Evolutionary conservation across 2,888 invertebrate species (phyloP).

Genomic region (Eurytoma adleriae): DNA sequence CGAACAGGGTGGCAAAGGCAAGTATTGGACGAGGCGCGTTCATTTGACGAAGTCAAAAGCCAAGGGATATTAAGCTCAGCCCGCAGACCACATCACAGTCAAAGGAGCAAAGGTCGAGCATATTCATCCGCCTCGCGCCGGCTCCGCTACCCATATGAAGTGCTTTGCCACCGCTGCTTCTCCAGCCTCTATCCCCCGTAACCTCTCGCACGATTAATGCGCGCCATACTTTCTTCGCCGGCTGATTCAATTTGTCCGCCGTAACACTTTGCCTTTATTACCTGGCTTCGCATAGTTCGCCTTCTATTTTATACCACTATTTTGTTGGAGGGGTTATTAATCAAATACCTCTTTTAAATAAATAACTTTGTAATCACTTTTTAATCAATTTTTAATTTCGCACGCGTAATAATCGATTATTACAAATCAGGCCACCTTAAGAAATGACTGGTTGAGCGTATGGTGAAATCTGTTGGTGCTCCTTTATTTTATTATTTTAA

Average conservation of each 20-base stretch:
- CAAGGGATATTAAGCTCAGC: slow-evolving; percentile 73
- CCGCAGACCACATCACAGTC: slow-evolving; percentile 75
- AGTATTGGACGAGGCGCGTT: slow-evolving; percentile 68
- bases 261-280: neutral
- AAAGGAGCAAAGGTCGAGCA: slow-evolving; percentile 67
- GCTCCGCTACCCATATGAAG: slow-evolving; percentile 58
- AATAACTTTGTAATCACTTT: too few species aligned
- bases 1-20: slow-evolving; percentile 56
- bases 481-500: too few species aligned
- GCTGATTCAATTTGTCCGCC: slow-evolving; percentile 13
- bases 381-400: too few species aligned
- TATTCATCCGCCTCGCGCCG: slow-evolving; percentile 66
- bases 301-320: too few species aligned
- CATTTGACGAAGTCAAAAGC: slow-evolving; percentile 74
- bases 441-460: too few species aligned
- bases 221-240: slow-evolving; percentile 11
- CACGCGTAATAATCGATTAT: too few species aligned
- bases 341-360: too few species aligned
- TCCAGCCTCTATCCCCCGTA: slow-evolving; percentile 28
- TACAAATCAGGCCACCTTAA: too few species aligned
- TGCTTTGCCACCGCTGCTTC: slow-evolving; percentile 9
- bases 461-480: too few species aligned
- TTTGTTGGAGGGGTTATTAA: too few species aligned
- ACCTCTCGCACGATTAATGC: slow-evolving; percentile 30
- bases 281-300: neutral